Evolutionary conservation across 2,113 vertebrate species (phyloP), one percentile per base, ranked within the genome.

Genomic region (Harpagus bidentatus): DNA sequence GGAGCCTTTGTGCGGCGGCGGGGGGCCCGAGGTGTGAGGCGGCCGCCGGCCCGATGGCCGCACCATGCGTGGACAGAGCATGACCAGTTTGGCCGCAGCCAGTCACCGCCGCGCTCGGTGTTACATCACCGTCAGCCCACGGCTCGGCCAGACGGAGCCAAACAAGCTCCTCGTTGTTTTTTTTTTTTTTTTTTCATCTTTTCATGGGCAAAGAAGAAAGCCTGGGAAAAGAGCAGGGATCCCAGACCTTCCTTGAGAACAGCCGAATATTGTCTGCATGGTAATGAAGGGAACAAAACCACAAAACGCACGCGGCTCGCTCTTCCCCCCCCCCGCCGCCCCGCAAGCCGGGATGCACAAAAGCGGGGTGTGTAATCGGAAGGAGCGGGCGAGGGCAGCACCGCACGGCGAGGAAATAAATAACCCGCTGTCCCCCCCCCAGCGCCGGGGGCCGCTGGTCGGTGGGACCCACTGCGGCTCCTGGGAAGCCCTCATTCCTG

Each of bases 71-170:
- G 98, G 97, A 98, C 95, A 96, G 97, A 98, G 97, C 97, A 98
- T 98, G 98, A 98, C 97, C 98, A 97, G 98, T 97, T 97, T 66
- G 66, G 93, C 91, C 36, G 83, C 97, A 98, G 98, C 99, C 99
- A 99, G 98, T 99, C 98, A 97, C 91, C 18, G 85, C 47, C 31
- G 78, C 65, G 85, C 95, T 66, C 4, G 48, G 7, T 1, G 13
- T 98, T 95, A 98, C 98, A 98, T 99, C 98, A 99, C 93, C 80
- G 82, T 98, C 98, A 88, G 96, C 95, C 92, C 97, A 98, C 21
- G 85, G 97, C 84, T 20, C 52, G 59, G 93, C 96, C 91, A 93
- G 97, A 98, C 96, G 47, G 52, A n/a, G 74, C 94, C 53, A 34
- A 93, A 98, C 97, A 97, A 93, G 67, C 92, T 97, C 88, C 89